phyloP scores from a whole-genome alignment of 1,140 invertebrate genomes.

The Heliconius eleuchia region DNA sequence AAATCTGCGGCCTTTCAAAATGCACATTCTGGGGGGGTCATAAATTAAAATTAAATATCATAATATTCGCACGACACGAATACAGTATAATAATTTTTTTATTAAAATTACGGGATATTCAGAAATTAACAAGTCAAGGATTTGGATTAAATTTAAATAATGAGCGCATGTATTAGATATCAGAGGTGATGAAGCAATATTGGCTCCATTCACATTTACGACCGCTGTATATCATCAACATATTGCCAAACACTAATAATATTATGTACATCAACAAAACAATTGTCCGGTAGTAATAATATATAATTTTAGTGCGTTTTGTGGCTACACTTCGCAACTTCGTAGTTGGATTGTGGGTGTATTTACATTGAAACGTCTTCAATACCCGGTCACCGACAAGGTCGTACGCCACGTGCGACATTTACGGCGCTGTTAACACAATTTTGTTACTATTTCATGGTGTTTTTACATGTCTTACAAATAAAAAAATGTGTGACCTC shows the following conservation, averaged over 20 bases:
- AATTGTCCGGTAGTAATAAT: not conserved
- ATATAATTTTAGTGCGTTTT: constrained; percentile 20
- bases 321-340: constrained; percentile 18
- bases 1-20: not conserved
- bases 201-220: not conserved
- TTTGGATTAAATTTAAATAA: constrained; percentile 23
- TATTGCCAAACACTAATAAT: not conserved
- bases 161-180: constrained; percentile 19
- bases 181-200: constrained; percentile 25
- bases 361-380: constrained; percentile 55
- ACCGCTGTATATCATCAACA: not conserved
- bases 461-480: constrained; percentile 36
- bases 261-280: not conserved
- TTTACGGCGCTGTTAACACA: constrained; percentile 33
- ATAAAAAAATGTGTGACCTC: constrained; percentile 38
- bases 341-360: constrained; percentile 30
- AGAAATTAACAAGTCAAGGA: constrained; percentile 35
- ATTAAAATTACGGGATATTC: constrained; percentile 16
- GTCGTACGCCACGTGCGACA: constrained; percentile 63
- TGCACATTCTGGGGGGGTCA: not conserved
- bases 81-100: not conserved
- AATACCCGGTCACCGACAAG: constrained; percentile 52
- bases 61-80: constrained; percentile 16
- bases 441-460: constrained; percentile 46
- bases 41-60: not conserved